A percentile compares a stretch with the other conserved stretches of the same genome.
Evolutionary conservation across 2,797 vertebrate genomes (phyloP).

Genomic region (Cryptoprocta ferox): DNA sequence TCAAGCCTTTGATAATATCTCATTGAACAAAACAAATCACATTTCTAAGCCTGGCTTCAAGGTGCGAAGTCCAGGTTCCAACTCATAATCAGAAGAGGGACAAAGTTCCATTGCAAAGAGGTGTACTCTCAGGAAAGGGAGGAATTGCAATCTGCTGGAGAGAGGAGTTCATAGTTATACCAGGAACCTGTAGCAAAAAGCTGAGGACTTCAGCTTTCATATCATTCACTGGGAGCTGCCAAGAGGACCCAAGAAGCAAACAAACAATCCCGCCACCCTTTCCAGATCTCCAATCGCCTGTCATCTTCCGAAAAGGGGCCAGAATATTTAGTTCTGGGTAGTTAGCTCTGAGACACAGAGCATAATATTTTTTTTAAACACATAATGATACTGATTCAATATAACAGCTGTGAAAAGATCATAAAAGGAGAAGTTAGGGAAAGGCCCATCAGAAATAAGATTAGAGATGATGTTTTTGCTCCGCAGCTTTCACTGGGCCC

Average conservation of each 20-base stretch:
- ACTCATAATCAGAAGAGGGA: neutral
- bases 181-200: neutral
- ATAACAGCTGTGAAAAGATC: neutral
- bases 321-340: constrained; percentile 51
- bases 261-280: neutral
- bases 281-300: neutral
- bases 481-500: constrained; percentile 46
- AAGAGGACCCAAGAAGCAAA: neutral
- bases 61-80: neutral
- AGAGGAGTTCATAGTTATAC: neutral
- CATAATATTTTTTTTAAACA: constrained; percentile 68
- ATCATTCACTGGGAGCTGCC: neutral
- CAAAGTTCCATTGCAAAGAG: neutral
- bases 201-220: neutral
- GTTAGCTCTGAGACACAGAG: constrained; percentile 51
- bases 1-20: neutral
- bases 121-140: neutral
- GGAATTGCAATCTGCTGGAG: neutral
- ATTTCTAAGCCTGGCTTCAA: neutral
- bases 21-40: neutral
- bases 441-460: constrained; percentile 9
- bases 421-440: constrained; percentile 44
- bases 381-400: constrained; percentile 32
- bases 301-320: neutral
- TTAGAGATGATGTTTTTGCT: neutral